Evolutionary conservation across 2,888 invertebrate species (phyloP), one percentile per base, ranked within the genome.

Genomic region (Catocala fraxini): DNA sequence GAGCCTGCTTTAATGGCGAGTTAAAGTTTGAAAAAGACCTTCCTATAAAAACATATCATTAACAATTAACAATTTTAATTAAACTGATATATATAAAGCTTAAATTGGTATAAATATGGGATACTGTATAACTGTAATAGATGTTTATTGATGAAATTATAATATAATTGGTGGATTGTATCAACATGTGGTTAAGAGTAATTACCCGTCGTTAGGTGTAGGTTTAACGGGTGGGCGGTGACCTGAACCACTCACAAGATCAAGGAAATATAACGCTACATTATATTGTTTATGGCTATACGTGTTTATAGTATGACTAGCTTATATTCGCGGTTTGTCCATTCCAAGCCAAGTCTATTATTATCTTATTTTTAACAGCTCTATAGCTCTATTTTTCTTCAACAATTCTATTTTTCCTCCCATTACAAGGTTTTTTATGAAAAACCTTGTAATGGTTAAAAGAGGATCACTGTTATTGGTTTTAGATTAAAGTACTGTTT

Each of bases 161-260:
- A 79, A 79, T 79, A 70, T 80, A 80, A 80, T 80, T 73, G 71
- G 58, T 70, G 63, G 56, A 61, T 65, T 70, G 59, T 67, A 61
- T 73, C 56, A 63, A 66, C 59, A 58, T 66, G 51, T 73, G 54
- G 75, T 78, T 77, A 76, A 71, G 67, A 77, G 75, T 80, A 80
- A 81, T 81, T 77, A 78, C 74, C 53, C 68, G 68, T 69, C 65
- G 70, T 70, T 73, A 59, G 66, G 79, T 81, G 84, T 83, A 81
- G 82, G 83, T 68, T 81, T 78, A 54, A 70, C 57, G 68, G 63
- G 84, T 85, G 83, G 84, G 85, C 74, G 82, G 75, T 75, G 70
- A 71, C 71, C 77, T 71, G 61, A 65, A 65, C 59, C 54, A 65
- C 75, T 74, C 80, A 80, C 81, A 83, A 83, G 82, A 84, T 83